These are phyloP conservation scores for Baryphthengus martii DNA, from an alignment of 2,113 vertebrate species.

Conservation along the genomic window DNA sequence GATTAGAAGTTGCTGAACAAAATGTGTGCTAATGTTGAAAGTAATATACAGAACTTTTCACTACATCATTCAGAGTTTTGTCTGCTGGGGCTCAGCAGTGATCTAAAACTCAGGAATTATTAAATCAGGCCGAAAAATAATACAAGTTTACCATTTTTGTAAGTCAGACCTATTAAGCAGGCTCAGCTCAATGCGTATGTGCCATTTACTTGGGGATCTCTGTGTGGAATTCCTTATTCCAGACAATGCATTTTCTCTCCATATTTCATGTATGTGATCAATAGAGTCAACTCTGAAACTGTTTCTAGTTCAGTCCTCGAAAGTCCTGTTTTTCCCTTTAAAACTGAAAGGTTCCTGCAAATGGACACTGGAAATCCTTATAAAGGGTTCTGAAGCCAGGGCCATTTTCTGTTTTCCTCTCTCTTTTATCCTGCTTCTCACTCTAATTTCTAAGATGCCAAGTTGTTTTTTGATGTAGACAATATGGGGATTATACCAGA, in stretches of 20 bases:
- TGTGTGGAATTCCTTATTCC: constrained; percentile 55
- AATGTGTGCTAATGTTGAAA: not conserved
- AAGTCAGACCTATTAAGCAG: constrained; percentile 21
- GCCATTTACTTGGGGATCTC: constrained; percentile 57
- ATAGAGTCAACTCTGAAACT: not conserved
- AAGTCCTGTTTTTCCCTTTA: not conserved
- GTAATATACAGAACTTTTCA: constrained; percentile 11
- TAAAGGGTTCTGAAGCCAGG: not conserved
- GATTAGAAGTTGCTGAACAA: constrained; percentile 74
- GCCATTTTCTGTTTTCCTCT: not conserved
- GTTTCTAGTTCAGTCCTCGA: not conserved
- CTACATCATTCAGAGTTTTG: constrained; percentile 61
- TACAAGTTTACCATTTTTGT: constrained; percentile 66
- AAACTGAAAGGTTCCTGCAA: not conserved
- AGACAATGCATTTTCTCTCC: not conserved
- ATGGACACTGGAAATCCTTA: not conserved
- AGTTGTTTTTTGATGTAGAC: not conserved
- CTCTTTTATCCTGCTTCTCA: not conserved
- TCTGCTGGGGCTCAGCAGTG: constrained; percentile 51
- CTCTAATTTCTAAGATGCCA: not conserved
- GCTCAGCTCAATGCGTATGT: constrained; percentile 52
- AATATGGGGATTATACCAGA: constrained; percentile 46
- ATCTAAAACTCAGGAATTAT: constrained; percentile 68
- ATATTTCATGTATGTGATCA: not conserved
- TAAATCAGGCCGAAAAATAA: constrained; percentile 64